Conservation (phyloP, 2,113 vertebrate species). For the Zapus hudsonius region DNA sequence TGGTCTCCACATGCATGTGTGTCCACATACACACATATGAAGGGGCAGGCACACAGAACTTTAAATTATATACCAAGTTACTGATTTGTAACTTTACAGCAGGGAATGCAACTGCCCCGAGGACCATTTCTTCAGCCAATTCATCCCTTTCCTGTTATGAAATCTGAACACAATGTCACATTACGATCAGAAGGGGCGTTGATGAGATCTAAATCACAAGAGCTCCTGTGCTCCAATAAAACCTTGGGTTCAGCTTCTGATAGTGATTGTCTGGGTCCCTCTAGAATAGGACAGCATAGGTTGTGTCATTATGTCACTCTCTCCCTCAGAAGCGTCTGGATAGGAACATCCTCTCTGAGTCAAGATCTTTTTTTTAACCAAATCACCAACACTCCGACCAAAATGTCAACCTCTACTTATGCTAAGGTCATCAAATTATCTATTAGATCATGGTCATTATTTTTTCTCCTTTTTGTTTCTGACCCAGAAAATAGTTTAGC, state of each 20-base stretch:
- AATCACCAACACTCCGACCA: background rate
- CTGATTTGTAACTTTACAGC: background rate
- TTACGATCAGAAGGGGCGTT: background rate
- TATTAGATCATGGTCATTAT: background rate
- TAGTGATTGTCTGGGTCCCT: background rate
- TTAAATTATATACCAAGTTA: background rate
- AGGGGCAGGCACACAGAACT: background rate
- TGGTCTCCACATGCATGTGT: too few relatives aligned
- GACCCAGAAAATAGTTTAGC: conserved; percentile 21
- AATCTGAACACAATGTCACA: background rate
- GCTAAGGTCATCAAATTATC: background rate
- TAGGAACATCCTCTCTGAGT: background rate
- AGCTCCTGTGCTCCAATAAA: background rate
- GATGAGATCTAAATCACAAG: background rate
- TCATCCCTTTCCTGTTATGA: background rate
- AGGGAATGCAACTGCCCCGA: background rate
- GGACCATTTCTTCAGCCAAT: background rate
- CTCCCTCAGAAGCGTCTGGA: background rate
- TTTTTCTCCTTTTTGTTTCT: conserved; percentile 17
- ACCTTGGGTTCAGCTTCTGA: background rate
- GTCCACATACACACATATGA: too few relatives aligned
- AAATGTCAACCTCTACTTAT: background rate
- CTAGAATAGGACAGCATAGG: background rate
- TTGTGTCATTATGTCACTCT: background rate
- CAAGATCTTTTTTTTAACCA: background rate